Base-by-base conservation (phyloP, 2,888 invertebrate genomes). In the Acrobasis consociella region DNA sequence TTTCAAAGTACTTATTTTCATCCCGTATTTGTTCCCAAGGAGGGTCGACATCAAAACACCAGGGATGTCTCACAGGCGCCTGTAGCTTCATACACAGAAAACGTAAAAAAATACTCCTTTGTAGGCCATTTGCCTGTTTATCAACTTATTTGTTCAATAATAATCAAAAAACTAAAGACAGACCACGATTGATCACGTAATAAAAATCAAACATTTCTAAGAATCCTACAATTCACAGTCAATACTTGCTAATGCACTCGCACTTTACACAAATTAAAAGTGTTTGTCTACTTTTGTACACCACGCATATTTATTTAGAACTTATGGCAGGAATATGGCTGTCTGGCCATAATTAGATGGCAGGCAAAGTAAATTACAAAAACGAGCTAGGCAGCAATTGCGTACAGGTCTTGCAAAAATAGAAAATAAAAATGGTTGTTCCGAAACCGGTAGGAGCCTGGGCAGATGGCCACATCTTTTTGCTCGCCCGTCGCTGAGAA, bases 391-490 rank as follows among this genome's bases (percentile, higher is more conserved):
- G 49, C 67, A 59, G 69, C 69, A 64, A 66, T 69, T 66, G 64
- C 65, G 63, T 65, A 63, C 69, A 67, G 64, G 64, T 59, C 61
- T 58, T 31, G 63, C 62, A 69, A 67, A 69, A 69, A 69, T 69
- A 69, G 69, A 67, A 68, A 66, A 66, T 67, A 67, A 67, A 66
- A 67, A 67, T 60, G 65, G 64, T 60, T n/a, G 38, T 17, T 39
- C 49, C 37, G 58, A 62, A 68, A 68, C 67, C 67, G 67, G 69
- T 69, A 65, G 59, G 66, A 58, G 69, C 61, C 65, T 65, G 67
- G 69, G 64, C 68, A 68, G 68, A 69, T 68, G 69, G 65, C 63
- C 60, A 62, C 64, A 63, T 67, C 69, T 70, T 67, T 68, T 68
- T 70, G 64, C 66, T 53, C 63, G 58, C 49, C 64, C 66, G 59